These are phyloP conservation scores for Nixonia krombeini DNA, from an alignment of 1,140 invertebrate genomes.

Conservation along the genomic window DNA sequence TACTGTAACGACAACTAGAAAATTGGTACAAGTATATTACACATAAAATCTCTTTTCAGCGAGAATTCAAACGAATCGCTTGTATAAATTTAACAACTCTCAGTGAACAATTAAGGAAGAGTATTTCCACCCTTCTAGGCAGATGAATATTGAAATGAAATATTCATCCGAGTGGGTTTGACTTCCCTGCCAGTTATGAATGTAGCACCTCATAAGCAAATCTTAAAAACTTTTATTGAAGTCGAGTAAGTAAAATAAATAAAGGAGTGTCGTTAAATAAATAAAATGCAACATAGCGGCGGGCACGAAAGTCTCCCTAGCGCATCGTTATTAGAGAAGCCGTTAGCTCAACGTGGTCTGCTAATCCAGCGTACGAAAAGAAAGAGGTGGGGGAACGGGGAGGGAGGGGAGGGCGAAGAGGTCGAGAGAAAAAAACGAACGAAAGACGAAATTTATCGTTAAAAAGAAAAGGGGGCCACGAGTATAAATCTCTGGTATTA, in stretches of 20 bases:
- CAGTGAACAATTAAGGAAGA: too few relatives aligned
- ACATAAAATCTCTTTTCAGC: too few relatives aligned
- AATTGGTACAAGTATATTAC: too few relatives aligned
- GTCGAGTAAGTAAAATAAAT: constrained; percentile 45
- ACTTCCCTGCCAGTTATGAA: constrained; percentile 21
- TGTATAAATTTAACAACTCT: too few relatives aligned
- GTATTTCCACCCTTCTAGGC: too few relatives aligned
- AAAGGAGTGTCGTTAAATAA: constrained; percentile 48
- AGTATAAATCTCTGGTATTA: constrained; percentile 72
- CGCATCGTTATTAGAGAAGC: constrained; percentile 52
- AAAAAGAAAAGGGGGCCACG: constrained; percentile 69
- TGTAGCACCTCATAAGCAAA: constrained; percentile 24
- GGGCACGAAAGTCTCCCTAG: constrained; percentile 41
- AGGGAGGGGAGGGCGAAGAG: constrained; percentile 39
- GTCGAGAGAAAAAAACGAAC: constrained; percentile 38
- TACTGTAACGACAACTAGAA: too few relatives aligned
- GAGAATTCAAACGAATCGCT: too few relatives aligned
- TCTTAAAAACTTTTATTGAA: constrained; percentile 39
- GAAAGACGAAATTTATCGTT: constrained; percentile 70
- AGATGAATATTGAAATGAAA: too few relatives aligned
- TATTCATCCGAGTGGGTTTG: too few relatives aligned
- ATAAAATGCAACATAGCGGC: constrained; percentile 39
- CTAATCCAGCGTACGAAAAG: constrained; percentile 57
- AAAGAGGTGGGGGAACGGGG: constrained; percentile 14
- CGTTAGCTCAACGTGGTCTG: constrained; percentile 49